Evolutionary conservation across 2,888 invertebrate species (phyloP).

Genomic region (Chelonus formosanus): DNA sequence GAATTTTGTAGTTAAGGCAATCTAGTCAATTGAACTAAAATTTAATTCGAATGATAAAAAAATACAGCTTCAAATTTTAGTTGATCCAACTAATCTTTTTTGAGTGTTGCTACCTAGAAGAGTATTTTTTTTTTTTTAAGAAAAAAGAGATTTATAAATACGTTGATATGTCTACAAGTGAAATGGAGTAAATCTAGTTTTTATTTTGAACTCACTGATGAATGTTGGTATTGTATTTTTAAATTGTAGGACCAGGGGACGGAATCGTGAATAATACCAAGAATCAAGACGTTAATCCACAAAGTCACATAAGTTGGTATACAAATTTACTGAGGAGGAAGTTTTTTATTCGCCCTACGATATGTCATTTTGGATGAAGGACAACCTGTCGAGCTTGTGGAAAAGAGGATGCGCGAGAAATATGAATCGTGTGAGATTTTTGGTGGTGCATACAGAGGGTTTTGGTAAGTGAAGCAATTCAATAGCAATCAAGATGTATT

Average conservation of each 20-base stretch:
- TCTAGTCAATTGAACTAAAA: too few relatives aligned
- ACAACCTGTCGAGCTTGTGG: conserved; percentile 13
- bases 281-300: conserved; percentile 23
- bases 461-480: conserved; percentile 33
- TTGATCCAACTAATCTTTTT: too few relatives aligned
- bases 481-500: conserved; percentile 56
- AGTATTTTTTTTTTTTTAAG: too few relatives aligned
- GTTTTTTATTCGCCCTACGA: conserved; percentile 14
- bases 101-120: too few relatives aligned
- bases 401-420: conserved; percentile 1
- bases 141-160: too few relatives aligned
- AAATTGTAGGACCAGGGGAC: too few relatives aligned
- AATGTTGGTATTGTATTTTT: conserved; percentile 7
- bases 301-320: conserved; percentile 27
- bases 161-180: too few relatives aligned
- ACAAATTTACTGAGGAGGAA: conserved; percentile 27
- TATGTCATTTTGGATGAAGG: conserved; percentile 11
- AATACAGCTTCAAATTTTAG: too few relatives aligned
- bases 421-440: conserved; percentile 20
- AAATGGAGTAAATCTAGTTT: background rate
- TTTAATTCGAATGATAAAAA: too few relatives aligned
- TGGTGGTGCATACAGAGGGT: background rate
- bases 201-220: background rate
- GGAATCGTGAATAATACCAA: conserved; percentile 13
- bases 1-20: too few relatives aligned